phyloP scores from a whole-genome alignment of 2,113 vertebrate species.

The Dipodomys stephensi region DNA sequence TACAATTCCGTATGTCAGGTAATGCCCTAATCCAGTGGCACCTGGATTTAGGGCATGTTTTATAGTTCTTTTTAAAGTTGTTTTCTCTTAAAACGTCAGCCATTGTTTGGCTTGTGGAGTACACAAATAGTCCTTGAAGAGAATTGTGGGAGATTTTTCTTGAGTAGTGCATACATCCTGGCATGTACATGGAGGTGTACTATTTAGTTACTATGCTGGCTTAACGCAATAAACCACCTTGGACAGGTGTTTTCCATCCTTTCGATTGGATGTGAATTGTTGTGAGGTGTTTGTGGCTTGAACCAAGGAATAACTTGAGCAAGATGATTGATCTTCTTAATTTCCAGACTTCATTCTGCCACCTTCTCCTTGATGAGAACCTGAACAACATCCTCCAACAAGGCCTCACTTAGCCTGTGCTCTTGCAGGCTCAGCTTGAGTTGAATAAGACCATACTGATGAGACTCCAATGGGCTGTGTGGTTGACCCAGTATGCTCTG shows the following conservation, averaged over 20 bases:
- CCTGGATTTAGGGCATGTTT: neutral
- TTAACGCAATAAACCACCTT: rapidly evolving
- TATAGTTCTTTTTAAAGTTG: neutral
- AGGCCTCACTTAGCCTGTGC: neutral
- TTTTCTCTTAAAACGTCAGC: constrained; percentile 1
- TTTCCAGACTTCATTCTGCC: neutral
- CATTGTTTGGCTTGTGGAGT: neutral
- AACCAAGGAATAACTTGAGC: neutral
- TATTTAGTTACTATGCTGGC: neutral
- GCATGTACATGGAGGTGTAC: rapidly evolving
- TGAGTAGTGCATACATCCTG: neutral
- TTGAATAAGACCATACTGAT: neutral
- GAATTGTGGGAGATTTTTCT: constrained; percentile 1
- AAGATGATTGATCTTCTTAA: neutral
- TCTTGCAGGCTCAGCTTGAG: neutral
- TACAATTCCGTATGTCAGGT: no score
- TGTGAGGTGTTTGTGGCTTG: neutral
- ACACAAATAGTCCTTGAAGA: neutral
- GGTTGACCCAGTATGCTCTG: neutral
- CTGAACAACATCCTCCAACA: neutral
- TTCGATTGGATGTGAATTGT: neutral
- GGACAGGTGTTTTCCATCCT: neutral
- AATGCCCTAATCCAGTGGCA: no score
- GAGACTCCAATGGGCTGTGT: neutral
- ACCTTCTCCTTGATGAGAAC: neutral